Percentiles rank a stretch among this genome's conserved stretches.
Evolutionary conservation across 2,113 vertebrate genomes (phyloP).

Genomic region (Bufo gargarizans): DNA sequence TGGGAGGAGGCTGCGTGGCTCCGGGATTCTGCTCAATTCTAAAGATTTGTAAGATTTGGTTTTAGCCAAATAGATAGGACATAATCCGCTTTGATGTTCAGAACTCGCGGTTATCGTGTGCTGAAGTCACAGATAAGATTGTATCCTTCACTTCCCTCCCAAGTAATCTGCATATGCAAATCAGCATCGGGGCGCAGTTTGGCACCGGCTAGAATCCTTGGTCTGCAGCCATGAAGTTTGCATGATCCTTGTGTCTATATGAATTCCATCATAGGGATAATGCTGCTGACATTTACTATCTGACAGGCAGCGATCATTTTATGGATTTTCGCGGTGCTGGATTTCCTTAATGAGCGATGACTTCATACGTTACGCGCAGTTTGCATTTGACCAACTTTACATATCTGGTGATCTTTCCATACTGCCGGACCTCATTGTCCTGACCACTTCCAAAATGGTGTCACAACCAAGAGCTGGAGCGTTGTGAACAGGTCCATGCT

Average conservation of each 20-base stretch:
- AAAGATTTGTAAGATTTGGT: constrained; percentile 8
- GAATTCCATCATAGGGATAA: background rate
- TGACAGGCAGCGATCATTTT: no score
- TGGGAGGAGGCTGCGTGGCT: background rate
- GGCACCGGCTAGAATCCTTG: background rate
- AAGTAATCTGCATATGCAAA: background rate
- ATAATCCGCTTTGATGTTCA: constrained; percentile 10
- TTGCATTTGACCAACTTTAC: no score
- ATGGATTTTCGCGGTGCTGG: no score
- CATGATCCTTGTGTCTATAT: background rate
- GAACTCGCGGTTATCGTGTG: background rate
- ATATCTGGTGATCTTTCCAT: no score
- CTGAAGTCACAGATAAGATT: constrained; percentile 19
- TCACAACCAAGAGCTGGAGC: no score
- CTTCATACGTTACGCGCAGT: no score
- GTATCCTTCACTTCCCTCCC: background rate
- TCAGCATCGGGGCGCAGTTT: background rate
- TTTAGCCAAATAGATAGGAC: background rate
- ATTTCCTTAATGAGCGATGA: no score
- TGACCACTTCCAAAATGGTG: no score
- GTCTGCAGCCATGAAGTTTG: background rate
- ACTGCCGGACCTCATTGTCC: no score
- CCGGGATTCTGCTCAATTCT: background rate
- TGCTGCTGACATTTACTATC: no score
- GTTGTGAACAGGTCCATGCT: no score